These are phyloP conservation scores for Sterrhoptilus dennistouni DNA, from an alignment of 2,113 vertebrate species.

Conservation along the genomic window DNA sequence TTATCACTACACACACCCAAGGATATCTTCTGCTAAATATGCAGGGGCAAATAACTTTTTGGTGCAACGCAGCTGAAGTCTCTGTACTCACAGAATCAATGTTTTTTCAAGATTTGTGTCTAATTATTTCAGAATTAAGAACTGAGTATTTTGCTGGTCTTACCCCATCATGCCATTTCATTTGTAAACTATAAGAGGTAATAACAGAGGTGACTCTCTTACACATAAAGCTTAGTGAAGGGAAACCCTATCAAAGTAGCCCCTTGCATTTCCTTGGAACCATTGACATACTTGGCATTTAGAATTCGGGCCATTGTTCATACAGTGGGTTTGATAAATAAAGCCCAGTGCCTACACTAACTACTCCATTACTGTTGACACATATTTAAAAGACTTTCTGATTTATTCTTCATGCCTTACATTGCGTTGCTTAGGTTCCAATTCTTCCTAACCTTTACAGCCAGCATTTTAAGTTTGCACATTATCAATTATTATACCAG, in stretches of 20 bases:
- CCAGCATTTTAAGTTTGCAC: background rate
- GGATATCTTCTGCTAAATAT: background rate
- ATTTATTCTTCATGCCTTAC: background rate
- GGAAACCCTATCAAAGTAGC: background rate
- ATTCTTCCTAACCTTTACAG: background rate
- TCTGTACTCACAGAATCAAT: background rate
- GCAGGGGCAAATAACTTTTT: background rate
- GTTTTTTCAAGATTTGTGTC: background rate
- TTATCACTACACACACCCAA: background rate
- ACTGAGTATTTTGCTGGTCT: background rate
- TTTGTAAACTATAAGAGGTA: background rate
- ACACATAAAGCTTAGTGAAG: background rate
- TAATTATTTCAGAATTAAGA: conserved; percentile 20
- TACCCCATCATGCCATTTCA: background rate
- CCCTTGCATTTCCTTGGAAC: background rate
- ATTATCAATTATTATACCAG: background rate
- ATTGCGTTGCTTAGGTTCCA: background rate
- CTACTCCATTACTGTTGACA: background rate
- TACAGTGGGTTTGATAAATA: background rate
- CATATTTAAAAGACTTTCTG: background rate
- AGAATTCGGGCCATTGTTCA: background rate
- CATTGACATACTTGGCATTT: background rate
- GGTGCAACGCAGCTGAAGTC: background rate
- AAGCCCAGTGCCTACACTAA: background rate
- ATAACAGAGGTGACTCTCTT: background rate